Evolutionary conservation across 2,797 vertebrate species (phyloP).

Genomic region (Psittacula echo): DNA sequence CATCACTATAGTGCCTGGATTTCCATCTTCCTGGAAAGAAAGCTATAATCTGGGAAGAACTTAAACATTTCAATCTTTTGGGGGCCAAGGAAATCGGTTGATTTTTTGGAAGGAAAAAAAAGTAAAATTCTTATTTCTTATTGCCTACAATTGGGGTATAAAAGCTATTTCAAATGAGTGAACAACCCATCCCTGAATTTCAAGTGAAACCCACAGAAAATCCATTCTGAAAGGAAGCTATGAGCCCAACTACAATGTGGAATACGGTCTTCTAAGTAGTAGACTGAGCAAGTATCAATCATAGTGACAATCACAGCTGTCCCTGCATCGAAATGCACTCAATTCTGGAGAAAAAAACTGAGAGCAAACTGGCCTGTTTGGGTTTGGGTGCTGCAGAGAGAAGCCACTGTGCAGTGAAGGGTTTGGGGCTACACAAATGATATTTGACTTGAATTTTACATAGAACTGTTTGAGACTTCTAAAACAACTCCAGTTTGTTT

Average conservation of each 20-base stretch:
- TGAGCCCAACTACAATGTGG: background rate
- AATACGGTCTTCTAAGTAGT: background rate
- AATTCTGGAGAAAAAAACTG: background rate
- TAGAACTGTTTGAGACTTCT: background rate
- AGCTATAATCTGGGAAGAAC: background rate
- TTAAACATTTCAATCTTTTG: background rate
- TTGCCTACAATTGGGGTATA: fast-evolving
- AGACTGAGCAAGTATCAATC: background rate
- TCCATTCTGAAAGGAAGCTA: background rate
- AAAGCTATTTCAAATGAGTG: background rate
- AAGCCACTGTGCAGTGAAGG: background rate
- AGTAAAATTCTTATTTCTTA: background rate
- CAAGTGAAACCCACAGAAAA: background rate
- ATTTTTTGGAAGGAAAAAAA: background rate
- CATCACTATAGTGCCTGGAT: background rate
- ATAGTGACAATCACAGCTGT: background rate
- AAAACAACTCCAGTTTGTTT: constrained; percentile 28
- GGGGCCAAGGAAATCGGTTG: fast-evolving
- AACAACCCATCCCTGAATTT: background rate
- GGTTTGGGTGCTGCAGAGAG: background rate
- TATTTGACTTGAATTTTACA: background rate
- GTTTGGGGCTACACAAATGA: background rate
- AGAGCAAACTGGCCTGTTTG: background rate
- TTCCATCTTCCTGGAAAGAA: background rate
- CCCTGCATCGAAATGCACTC: background rate